A percentile compares a stretch with the other conserved stretches of the same genome.
Evolutionary conservation across 2,797 vertebrate genomes (phyloP).

Genomic region (Prunella strophiata): DNA sequence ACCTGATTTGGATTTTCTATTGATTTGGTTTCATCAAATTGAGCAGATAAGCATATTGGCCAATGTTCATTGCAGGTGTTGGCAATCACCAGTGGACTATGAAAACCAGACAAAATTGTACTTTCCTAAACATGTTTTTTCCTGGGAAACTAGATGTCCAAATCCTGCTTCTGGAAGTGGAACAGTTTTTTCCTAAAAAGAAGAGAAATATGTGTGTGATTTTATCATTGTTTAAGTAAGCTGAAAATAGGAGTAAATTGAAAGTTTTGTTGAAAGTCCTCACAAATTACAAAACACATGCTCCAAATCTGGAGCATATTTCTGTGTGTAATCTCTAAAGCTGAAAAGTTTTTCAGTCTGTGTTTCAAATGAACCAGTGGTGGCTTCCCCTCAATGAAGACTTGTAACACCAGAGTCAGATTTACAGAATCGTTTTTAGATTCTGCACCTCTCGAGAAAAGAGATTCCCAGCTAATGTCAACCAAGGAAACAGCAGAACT

Average conservation of each 20-base stretch:
- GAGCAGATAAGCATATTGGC: slow-evolving; percentile 44
- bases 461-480: neutral
- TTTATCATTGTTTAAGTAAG: neutral
- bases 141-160: neutral
- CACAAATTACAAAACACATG: neutral
- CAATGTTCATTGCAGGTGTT: slow-evolving; percentile 31
- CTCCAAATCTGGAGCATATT: neutral
- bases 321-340: neutral
- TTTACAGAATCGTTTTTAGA: neutral
- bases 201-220: neutral
- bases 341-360: neutral
- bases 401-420: neutral
- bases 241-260: neutral
- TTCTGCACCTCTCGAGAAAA: neutral
- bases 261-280: neutral
- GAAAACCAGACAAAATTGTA: neutral
- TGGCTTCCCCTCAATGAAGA: neutral
- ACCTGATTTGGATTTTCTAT: slow-evolving; percentile 77
- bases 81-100: neutral
- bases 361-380: neutral
- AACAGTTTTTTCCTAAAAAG: neutral
- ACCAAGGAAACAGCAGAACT: neutral
- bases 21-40: slow-evolving; percentile 68
- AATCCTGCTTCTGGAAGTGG: neutral
- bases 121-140: neutral